Conservation (phyloP, 2,888 invertebrate species). For the Timema cristinae region DNA sequence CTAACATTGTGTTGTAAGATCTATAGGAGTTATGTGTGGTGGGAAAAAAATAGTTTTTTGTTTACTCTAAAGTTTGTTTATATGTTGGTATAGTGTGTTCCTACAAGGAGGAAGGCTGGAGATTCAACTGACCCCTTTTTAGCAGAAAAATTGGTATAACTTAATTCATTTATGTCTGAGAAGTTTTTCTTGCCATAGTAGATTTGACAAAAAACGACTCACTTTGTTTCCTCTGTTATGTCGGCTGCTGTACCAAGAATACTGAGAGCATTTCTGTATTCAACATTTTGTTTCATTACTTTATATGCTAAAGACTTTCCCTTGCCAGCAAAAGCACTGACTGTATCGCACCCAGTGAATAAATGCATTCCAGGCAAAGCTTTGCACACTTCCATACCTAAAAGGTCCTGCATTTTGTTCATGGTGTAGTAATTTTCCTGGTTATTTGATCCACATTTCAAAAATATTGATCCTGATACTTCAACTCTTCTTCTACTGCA, state of each 20-base stretch:
- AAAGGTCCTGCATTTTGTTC: background rate
- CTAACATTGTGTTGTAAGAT: too few relatives aligned
- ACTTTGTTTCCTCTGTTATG: background rate
- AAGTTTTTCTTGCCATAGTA: conserved; percentile 3
- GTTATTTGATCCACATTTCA: background rate
- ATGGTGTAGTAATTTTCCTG: background rate
- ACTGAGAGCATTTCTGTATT: background rate
- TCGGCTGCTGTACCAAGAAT: background rate
- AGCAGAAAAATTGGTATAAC: background rate
- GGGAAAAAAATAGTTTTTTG: background rate
- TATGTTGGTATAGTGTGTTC: background rate
- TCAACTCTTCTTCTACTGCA: background rate
- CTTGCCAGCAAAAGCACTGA: background rate
- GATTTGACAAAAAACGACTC: background rate
- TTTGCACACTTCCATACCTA: background rate
- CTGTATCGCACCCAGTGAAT: background rate
- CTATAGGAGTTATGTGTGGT: too few relatives aligned
- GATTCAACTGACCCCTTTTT: conserved; percentile 7
- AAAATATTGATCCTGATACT: background rate
- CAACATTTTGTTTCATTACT: background rate
- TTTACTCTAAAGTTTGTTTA: background rate
- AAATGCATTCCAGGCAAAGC: conserved; percentile 5
- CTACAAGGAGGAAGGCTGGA: background rate
- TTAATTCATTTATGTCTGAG: background rate
- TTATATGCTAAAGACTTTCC: background rate